Conservation (phyloP, 2,113 vertebrate genomes). For the Brachionichthys hirsutus region DNA sequence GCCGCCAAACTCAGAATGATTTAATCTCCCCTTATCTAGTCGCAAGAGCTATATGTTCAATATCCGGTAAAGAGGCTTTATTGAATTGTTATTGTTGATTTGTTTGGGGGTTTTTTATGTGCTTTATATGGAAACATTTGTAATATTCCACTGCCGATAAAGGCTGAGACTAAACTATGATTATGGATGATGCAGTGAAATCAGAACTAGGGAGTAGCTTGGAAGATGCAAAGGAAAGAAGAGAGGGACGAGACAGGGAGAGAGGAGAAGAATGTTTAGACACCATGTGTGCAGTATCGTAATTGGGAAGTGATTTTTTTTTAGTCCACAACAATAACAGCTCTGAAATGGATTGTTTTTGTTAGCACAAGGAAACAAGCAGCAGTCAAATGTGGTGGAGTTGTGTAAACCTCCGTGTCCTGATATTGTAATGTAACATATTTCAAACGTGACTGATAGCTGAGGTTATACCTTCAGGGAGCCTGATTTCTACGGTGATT, state of each 20-base stretch:
- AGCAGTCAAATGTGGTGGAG: background rate
- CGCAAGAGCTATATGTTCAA: too few species aligned
- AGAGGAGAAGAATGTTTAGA: constrained; percentile 15
- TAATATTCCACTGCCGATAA: background rate
- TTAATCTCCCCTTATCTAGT: too few species aligned
- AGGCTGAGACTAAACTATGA: background rate
- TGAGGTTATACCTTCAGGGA: background rate
- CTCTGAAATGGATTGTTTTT: constrained; percentile 31
- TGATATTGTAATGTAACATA: too few species aligned
- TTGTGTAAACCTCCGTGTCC: background rate
- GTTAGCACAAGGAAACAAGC: constrained; percentile 12
- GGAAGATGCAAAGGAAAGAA: constrained; percentile 17
- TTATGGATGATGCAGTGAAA: constrained; percentile 10
- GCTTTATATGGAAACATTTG: background rate
- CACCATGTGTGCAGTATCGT: constrained; percentile 32
- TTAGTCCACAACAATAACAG: constrained; percentile 30
- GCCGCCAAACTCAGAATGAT: too few species aligned
- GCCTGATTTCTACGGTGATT: background rate
- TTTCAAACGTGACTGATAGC: too few species aligned
- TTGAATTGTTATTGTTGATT: too few species aligned
- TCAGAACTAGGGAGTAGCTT: constrained; percentile 22
- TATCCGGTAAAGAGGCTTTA: too few species aligned
- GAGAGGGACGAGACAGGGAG: too few species aligned
- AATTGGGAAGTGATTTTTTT: constrained; percentile 41
- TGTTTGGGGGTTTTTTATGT: background rate